Conservation (phyloP, 2,888 invertebrate species). For the Gasteruption jaculator region DNA sequence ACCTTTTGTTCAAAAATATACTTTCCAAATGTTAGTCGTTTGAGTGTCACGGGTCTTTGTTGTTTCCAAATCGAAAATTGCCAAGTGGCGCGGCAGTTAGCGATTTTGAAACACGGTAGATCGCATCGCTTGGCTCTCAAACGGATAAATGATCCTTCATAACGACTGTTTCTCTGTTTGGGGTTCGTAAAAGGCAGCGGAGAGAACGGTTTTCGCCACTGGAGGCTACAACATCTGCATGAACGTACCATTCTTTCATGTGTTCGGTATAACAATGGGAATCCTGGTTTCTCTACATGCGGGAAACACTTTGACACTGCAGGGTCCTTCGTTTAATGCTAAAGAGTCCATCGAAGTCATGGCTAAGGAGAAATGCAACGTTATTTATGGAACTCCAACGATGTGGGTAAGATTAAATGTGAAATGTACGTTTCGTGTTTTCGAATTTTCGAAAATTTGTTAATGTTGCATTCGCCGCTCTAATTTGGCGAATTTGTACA, state of each 20-base stretch:
- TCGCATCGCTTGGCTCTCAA: too few species aligned
- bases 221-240: constrained; percentile 57
- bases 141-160: too few species aligned
- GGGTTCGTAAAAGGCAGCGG: constrained; percentile 24
- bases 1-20: too few species aligned
- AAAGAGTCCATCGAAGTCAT: constrained; percentile 62
- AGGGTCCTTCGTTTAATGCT: constrained; percentile 60
- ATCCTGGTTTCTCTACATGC: constrained; percentile 58
- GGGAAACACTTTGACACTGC: constrained; percentile 62
- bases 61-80: too few species aligned
- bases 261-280: constrained; percentile 68
- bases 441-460: too few species aligned
- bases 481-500: neutral
- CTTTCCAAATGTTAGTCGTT: too few species aligned
- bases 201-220: constrained; percentile 50
- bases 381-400: constrained; percentile 76
- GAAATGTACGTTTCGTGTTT: too few species aligned
- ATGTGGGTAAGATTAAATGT: constrained; percentile 59
- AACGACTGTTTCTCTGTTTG: too few species aligned
- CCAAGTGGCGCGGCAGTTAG: too few species aligned
- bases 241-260: constrained; percentile 79
- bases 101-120: too few species aligned
- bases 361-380: constrained; percentile 64
- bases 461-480: too few species aligned
- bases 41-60: too few species aligned